Evolutionary conservation across 1,140 invertebrate species (phyloP), one percentile per base, ranked within the genome.

Genomic region (Bombyx mandarina): DNA sequence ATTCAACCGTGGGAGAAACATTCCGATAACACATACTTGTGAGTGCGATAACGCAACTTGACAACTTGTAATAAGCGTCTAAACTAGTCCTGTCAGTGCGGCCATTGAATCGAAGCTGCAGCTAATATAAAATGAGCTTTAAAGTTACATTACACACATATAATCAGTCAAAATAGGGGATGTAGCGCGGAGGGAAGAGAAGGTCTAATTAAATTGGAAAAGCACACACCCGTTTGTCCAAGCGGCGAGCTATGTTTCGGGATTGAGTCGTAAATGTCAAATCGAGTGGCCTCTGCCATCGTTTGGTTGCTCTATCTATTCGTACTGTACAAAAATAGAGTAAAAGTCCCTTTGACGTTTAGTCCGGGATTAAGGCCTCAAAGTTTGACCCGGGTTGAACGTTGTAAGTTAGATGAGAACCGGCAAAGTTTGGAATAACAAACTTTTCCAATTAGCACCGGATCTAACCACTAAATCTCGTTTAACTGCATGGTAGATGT

Each of bases 241-340:
- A 65, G 61, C 62, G 61, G 68, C 76, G 73, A 72, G 71, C 66
- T 71, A 68, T 75, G 82, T 75, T 80, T 81, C 75, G 68, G 73
- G 75, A 86, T 86, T 82, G 77, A 86, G 83, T 83, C 81, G 79
- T 86, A 86, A 86, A 86, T 66, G 81, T 84, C 82, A 71, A 62
- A 48, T 81, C 70, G 69, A 81, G 77, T 79, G 77, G 67, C 62
- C 75, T 69, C 62, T 57, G 78, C 74, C 69, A 78, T 84, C 69
- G 72, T 73, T 79, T 67, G 75, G 63, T 56, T 71, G 75, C 67
- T 69, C 76, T 73, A 80, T 83, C 82, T 83, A 84, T 67, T 69
- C 58, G 64, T 68, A 71, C 66, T 71, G 69, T 65, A 71, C 62
- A 66, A 73, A 78, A 78, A 77, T 80, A 63, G 62, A 73, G 65